Percentiles rank a stretch among this genome's conserved stretches.
These are phyloP conservation scores for Tachystola acroxantha DNA, from an alignment of 2,888 invertebrate genomes.

Conservation along the genomic window DNA sequence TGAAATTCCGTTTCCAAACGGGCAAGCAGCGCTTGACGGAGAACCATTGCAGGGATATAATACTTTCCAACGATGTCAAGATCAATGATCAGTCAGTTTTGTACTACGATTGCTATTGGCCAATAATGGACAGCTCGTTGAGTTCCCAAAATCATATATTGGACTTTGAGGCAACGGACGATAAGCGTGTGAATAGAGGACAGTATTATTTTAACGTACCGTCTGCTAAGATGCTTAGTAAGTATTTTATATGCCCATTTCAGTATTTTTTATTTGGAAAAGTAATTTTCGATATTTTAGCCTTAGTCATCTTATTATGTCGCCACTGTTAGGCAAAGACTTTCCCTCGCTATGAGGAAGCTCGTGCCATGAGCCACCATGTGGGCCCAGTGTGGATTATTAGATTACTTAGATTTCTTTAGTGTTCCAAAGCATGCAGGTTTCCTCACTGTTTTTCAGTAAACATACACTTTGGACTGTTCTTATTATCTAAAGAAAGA, in stretches of 20 bases:
- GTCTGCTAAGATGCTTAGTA: slow-evolving; percentile 59
- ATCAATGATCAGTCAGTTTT: slow-evolving; percentile 59
- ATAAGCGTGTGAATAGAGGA: slow-evolving; percentile 47
- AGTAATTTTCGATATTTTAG: too few relatives aligned
- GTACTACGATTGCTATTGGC: slow-evolving; percentile 69
- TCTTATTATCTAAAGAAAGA: too few relatives aligned
- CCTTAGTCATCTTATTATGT: too few relatives aligned
- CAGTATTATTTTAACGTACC: slow-evolving; percentile 67
- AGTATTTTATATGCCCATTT: too few relatives aligned
- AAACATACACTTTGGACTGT: too few relatives aligned
- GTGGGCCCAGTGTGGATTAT: too few relatives aligned
- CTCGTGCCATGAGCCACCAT: too few relatives aligned
- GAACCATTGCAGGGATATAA: slow-evolving; percentile 62
- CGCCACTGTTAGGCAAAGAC: too few relatives aligned
- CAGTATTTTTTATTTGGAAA: background rate
- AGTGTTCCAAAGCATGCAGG: too few relatives aligned
- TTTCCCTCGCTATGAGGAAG: too few relatives aligned
- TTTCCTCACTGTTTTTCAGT: too few relatives aligned
- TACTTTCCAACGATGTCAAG: slow-evolving; percentile 50
- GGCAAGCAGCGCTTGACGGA: slow-evolving; percentile 31
- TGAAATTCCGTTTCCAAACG: slow-evolving; percentile 62
- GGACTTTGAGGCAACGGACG: slow-evolving; percentile 62
- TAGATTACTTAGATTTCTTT: too few relatives aligned
- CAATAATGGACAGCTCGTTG: slow-evolving; percentile 37
- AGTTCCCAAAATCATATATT: slow-evolving; percentile 54